Conservation (phyloP, 2,888 invertebrate genomes). For the Embidobia sp. region DNA sequence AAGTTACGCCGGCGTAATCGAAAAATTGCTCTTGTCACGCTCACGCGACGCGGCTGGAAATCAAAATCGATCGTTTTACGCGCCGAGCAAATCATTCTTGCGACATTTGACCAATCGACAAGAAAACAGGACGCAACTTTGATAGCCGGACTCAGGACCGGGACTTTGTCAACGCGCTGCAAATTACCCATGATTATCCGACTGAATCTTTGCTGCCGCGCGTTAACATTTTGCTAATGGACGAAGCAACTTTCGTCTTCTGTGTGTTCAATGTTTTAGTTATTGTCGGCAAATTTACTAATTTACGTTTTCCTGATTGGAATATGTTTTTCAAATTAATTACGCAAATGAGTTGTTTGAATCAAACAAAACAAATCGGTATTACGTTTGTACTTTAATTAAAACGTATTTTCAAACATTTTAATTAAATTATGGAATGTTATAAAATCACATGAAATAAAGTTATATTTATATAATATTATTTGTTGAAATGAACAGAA, state of each 20-base stretch:
- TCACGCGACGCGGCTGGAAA: slow-evolving; percentile 66
- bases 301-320: background rate
- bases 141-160: background rate
- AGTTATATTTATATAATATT: too few species aligned
- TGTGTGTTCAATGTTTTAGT: slow-evolving; percentile 10
- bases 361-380: too few species aligned
- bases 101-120: slow-evolving; percentile 44
- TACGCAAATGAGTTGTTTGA: too few species aligned
- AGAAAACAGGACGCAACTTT: slow-evolving; percentile 46
- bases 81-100: slow-evolving; percentile 38
- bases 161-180: slow-evolving; percentile 27
- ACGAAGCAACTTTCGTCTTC: slow-evolving; percentile 17
- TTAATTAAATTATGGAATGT: too few species aligned
- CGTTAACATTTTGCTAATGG: slow-evolving; percentile 14
- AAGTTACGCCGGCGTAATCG: slow-evolving; percentile 66
- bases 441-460: too few species aligned
- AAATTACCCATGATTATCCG: slow-evolving; percentile 54
- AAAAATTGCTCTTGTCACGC: slow-evolving; percentile 68
- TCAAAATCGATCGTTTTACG: slow-evolving; percentile 68
- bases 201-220: slow-evolving; percentile 21
- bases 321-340: too few species aligned
- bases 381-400: too few species aligned
- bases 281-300: slow-evolving; percentile 17
- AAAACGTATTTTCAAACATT: too few species aligned
- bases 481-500: too few species aligned